Percentiles rank a stretch among this genome's conserved stretches.
Conservation (phyloP, 1,140 invertebrate genomes). For the Pseudomyrmex cubaensis region DNA sequence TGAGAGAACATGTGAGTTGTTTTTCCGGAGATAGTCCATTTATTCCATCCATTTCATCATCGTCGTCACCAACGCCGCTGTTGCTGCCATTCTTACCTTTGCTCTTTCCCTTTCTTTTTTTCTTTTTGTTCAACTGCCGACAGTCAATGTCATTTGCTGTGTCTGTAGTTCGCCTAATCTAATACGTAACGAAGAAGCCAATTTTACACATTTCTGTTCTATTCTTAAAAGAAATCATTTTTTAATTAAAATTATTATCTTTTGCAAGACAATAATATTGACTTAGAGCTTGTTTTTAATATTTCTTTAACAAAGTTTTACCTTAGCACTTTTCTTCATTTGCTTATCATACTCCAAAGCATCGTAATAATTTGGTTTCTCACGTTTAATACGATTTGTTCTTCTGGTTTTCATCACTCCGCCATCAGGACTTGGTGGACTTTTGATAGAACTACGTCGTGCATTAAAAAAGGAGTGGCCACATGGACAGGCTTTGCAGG, state of each 20-base stretch:
- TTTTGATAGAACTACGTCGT: constrained; percentile 86
- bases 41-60: constrained; percentile 86
- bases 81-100: constrained; percentile 82
- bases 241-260: neutral
- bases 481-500: constrained; percentile 92
- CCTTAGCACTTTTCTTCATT: constrained; percentile 86
- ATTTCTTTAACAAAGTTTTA: constrained; percentile 56
- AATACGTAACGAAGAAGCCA: constrained; percentile 77
- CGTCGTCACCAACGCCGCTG: constrained; percentile 84
- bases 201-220: neutral
- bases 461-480: constrained; percentile 92
- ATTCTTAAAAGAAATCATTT: neutral
- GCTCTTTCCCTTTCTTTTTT: constrained; percentile 85
- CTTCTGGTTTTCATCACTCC: constrained; percentile 86
- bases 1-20: constrained; percentile 87
- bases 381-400: constrained; percentile 90
- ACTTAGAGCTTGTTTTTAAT: neutral
- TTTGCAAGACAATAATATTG: neutral
- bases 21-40: constrained; percentile 85
- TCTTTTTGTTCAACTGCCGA: constrained; percentile 84
- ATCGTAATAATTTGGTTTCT: constrained; percentile 94
- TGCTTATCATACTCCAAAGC: constrained; percentile 91
- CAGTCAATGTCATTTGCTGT: constrained; percentile 84
- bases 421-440: constrained; percentile 83
- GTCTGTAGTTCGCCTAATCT: constrained; percentile 85